Evolutionary conservation across 2,888 invertebrate genomes (phyloP).

Genomic region (Macrosiphum euphorbiae): DNA sequence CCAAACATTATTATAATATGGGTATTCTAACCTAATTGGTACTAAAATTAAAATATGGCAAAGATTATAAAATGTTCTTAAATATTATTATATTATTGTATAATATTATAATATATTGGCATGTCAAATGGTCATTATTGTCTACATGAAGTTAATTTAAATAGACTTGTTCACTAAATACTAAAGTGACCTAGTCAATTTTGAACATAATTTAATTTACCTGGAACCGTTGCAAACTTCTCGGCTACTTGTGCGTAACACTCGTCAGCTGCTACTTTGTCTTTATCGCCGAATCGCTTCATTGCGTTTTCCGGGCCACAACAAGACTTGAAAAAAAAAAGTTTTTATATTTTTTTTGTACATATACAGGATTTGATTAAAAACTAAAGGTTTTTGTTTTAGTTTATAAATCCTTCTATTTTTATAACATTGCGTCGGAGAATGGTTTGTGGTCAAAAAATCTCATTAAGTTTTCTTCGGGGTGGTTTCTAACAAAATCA

Average conservation of each 20-base stretch:
- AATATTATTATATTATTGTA: too few relatives aligned
- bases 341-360: background rate
- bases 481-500: background rate
- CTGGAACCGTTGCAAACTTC: constrained; percentile 56
- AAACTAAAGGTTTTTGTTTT: background rate
- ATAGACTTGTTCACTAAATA: background rate
- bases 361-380: constrained; percentile 13
- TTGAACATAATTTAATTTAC: background rate
- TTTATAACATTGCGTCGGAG: background rate
- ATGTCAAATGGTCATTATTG: background rate
- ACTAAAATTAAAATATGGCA: background rate
- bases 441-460: background rate
- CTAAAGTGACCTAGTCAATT: background rate
- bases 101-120: background rate
- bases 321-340: constrained; percentile 66
- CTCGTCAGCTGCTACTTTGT: constrained; percentile 64
- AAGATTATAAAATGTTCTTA: background rate
- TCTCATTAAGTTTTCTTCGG: background rate
- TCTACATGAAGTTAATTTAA: background rate
- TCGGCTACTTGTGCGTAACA: constrained; percentile 66
- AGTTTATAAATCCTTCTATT: constrained; percentile 6
- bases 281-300: constrained; percentile 66
- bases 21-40: background rate
- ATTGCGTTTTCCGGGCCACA: constrained; percentile 66
- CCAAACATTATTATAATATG: background rate